phyloP scores from a whole-genome alignment of 2,113 vertebrate genomes.

The Plecturocebus donacophilus region DNA sequence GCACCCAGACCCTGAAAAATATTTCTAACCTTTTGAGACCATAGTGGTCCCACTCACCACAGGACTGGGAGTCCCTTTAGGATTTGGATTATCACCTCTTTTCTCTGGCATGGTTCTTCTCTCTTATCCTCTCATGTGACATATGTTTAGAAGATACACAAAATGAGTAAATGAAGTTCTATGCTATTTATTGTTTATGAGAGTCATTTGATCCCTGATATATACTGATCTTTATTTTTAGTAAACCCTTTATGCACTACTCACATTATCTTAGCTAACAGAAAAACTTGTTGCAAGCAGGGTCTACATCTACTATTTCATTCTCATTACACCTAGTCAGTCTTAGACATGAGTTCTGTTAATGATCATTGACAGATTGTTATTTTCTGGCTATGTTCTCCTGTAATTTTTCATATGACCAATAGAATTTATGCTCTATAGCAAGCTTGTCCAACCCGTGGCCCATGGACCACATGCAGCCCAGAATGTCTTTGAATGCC shows the following conservation, averaged over 20 bases:
- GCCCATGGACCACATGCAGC: too few relatives aligned
- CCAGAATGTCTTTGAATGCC: too few relatives aligned
- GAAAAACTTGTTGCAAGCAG: background rate
- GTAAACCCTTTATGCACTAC: background rate
- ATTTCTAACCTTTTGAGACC: background rate
- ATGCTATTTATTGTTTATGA: background rate
- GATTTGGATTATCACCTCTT: background rate
- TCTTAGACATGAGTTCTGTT: background rate
- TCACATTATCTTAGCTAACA: background rate
- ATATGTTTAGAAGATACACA: background rate
- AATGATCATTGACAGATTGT: background rate
- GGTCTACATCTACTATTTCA: background rate
- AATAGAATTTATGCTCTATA: background rate
- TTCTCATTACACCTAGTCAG: background rate
- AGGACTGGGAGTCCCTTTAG: background rate
- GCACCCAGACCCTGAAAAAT: background rate
- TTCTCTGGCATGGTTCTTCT: background rate
- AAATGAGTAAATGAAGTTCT: background rate
- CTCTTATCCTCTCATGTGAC: background rate
- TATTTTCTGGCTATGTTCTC: background rate
- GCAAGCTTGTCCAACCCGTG: too few relatives aligned
- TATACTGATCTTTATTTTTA: background rate
- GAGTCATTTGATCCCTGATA: background rate
- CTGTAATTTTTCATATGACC: background rate
- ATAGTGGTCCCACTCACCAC: accelerated